Base-by-base conservation (phyloP, 2,113 vertebrate genomes). In the Rhinoderma darwinii region DNA sequence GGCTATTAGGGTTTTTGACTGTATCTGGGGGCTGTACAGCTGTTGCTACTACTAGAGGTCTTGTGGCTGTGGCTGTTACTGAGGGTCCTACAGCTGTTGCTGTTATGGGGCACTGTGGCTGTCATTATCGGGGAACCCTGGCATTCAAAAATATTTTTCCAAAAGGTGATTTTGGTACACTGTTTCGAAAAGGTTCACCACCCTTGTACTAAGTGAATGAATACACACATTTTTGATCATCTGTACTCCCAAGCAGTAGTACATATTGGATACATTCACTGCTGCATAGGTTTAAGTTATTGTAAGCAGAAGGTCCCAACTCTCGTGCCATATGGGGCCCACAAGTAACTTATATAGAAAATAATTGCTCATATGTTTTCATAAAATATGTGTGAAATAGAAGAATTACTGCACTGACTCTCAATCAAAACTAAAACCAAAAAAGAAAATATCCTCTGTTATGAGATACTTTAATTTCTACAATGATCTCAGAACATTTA, bases 391-490 rank as follows among this genome's bases (percentile, higher is more conserved):
- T 54, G n/a, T 68, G 27, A 68, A 68, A 35, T 35, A 30, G 10
- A 63, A n/a, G n/a, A 15, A 25, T n/a, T 6, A 63, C 27, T 30
- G 2, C 15, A 35, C 15, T 35, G 63, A 32, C 12, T 68, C 30
- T 7, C 11, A 59, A 59, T 25, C 25, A 22, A 68, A 68, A 4
- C 30, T 15, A 18, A 17, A 68, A 68, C 11, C 59, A 27, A 11
- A 61, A n/a, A 1, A 35, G 1, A 22, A 37, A 37, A 70, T 20
- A 70, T 18, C 17, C 32, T 30, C 0, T 82, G 75, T 90, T 91
- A 91, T 11, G 88, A 87, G 89, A 94, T 93, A 94, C 89, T 90
- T 89, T 89, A 91, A 92, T 90, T 84, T 90, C 93, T 91, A 90
- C 88, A 90, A 88, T 91, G 86, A 81, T 90, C 88, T 68, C 83